phyloP scores from a whole-genome alignment of 1,140 invertebrate species.

The Tetragnatha versicolor region DNA sequence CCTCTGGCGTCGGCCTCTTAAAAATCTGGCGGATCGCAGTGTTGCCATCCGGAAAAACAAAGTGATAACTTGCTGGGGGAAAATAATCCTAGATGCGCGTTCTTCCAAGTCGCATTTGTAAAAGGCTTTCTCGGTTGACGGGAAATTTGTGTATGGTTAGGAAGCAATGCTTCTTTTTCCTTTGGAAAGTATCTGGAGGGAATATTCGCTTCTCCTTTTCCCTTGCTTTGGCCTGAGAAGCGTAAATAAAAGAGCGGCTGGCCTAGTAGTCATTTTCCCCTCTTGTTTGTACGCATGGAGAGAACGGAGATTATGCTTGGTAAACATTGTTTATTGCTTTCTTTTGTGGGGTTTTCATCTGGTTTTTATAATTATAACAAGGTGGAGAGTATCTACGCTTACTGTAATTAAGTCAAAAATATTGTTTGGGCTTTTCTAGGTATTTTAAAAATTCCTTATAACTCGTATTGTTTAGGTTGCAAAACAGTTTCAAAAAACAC shows the following conservation, averaged over 20 bases:
- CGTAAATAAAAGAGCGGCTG: not conserved
- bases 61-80: slow-evolving; percentile 18
- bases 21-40: slow-evolving; percentile 17
- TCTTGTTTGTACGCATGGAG: not conserved
- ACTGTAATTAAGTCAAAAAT: no score
- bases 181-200: not conserved
- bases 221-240: not conserved
- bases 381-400: no score
- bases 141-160: not conserved
- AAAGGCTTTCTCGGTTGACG: not conserved
- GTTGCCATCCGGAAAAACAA: slow-evolving; percentile 31
- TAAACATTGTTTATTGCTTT: no score
- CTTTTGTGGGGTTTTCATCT: no score
- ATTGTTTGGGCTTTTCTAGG: no score
- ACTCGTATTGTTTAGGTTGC: no score
- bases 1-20: not conserved
- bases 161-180: not conserved
- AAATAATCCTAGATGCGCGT: not conserved
- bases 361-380: no score
- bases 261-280: not conserved
- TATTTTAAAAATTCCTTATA: no score
- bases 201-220: not conserved
- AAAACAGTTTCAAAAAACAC: no score
- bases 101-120: not conserved
- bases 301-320: no score